Evolutionary conservation across 2,888 invertebrate species (phyloP).

Genomic region (Diarsia dahlii): DNA sequence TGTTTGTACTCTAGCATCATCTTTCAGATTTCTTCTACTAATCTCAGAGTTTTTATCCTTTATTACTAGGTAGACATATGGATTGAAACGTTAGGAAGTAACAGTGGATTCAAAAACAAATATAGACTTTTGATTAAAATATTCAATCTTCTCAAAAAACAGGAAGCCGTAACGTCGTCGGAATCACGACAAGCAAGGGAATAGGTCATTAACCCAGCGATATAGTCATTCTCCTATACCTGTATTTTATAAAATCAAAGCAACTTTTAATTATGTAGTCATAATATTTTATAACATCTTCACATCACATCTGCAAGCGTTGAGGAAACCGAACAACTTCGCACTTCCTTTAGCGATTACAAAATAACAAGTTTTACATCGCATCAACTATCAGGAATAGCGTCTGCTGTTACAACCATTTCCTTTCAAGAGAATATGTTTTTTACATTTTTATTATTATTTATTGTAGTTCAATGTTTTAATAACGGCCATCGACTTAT

Average conservation of each 20-base stretch:
- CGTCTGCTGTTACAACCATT: conserved; percentile 34
- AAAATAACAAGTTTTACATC: conserved; percentile 60
- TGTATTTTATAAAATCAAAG: conserved; percentile 29
- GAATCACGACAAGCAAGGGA: background rate
- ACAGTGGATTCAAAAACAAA: background rate
- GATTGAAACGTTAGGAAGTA: background rate
- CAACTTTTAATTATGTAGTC: conserved; percentile 26
- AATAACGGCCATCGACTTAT: conserved; percentile 40
- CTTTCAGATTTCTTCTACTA: background rate
- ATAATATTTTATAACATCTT: conserved; percentile 47
- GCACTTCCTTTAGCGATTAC: conserved; percentile 59
- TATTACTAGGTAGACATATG: background rate
- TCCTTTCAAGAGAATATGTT: conserved; percentile 47
- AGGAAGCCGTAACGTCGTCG: background rate
- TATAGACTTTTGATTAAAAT: background rate
- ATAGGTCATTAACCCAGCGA: conserved; percentile 3
- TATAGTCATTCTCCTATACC: conserved; percentile 7
- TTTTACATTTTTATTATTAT: conserved; percentile 27
- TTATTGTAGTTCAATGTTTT: conserved; percentile 11
- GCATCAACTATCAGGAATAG: conserved; percentile 29
- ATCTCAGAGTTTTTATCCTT: background rate
- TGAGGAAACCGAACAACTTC: conserved; percentile 63
- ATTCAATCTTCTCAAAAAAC: background rate
- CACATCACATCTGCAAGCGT: conserved; percentile 29
- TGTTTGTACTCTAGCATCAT: background rate